Evolutionary conservation across 2,113 vertebrate genomes (phyloP).

Genomic region (Channa argus): DNA sequence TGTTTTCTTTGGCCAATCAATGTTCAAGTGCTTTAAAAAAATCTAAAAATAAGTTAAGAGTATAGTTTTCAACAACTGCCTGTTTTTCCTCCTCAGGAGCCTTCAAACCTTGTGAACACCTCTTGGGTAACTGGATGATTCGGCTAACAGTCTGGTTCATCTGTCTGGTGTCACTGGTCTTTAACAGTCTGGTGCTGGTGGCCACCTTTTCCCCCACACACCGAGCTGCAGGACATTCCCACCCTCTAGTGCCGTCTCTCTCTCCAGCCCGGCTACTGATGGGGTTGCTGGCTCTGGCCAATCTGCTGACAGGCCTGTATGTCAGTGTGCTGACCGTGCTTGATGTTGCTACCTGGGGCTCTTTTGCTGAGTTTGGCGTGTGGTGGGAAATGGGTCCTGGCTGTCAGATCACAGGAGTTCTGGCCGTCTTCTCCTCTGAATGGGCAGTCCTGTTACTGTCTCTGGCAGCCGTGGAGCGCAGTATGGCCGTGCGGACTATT

Average conservation of each 20-base stretch:
- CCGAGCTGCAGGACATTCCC: conserved; percentile 40
- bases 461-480: conserved; percentile 92
- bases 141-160: conserved; percentile 99
- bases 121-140: conserved; percentile 99
- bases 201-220: conserved; percentile 85
- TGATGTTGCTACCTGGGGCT: conserved; percentile 93
- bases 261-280: conserved; percentile 90
- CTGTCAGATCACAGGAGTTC: conserved; percentile 90
- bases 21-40: conserved; percentile 2
- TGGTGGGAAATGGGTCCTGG: conserved; percentile 96
- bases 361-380: conserved; percentile 93
- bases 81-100: conserved; percentile 85
- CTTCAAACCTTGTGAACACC: conserved; percentile 96
- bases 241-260: conserved; percentile 54
- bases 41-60: background rate
- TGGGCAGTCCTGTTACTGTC: conserved; percentile 91
- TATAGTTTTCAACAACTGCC: background rate
- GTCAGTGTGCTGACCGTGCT: conserved; percentile 90
- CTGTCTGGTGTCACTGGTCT: conserved; percentile 92
- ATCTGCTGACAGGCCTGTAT: conserved; percentile 93
- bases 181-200: conserved; percentile 92
- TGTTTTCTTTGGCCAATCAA: background rate
- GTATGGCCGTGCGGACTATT: conserved; percentile 87
- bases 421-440: conserved; percentile 94
- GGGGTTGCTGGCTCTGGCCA: conserved; percentile 92